Percentiles rank a stretch among this genome's conserved stretches.
phyloP scores from a whole-genome alignment of 1,140 invertebrate species.

The Drosophila varians region DNA sequence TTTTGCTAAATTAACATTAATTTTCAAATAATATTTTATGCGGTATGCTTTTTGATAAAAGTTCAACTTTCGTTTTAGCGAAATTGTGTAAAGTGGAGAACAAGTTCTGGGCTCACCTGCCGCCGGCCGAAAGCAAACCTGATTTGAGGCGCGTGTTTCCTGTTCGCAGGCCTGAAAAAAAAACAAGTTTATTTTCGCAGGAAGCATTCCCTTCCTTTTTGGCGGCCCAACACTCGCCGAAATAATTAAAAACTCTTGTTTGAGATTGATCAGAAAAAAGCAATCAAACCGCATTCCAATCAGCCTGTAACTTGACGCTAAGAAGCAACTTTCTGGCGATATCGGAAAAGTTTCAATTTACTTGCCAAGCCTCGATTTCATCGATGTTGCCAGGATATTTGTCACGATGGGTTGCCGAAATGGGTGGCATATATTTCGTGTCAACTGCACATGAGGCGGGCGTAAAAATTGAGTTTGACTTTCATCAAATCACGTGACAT shows the following conservation, averaged over 20 bases:
- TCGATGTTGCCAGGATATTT: conserved; percentile 62
- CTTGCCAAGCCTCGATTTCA: conserved; percentile 60
- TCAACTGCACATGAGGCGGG: conserved; percentile 54
- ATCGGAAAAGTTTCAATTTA: conserved; percentile 39
- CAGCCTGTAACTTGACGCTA: conserved; percentile 29
- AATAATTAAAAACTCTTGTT: conserved; percentile 72
- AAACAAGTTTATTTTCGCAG: conserved; percentile 65
- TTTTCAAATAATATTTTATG: conserved; percentile 25
- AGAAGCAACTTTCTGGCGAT: conserved; percentile 28
- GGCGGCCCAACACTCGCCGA: conserved; percentile 6
- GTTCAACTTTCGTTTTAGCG: conserved; percentile 51
- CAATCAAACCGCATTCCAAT: conserved; percentile 57
- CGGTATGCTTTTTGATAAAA: conserved; percentile 11
- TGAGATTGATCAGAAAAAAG: conserved; percentile 35
- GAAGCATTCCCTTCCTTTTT: conserved; percentile 49
- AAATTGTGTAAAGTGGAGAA: conserved; percentile 47
- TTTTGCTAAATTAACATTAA: conserved; percentile 47
- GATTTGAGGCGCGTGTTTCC: too few species aligned
- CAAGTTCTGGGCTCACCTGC: conserved; percentile 57
- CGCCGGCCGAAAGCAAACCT: conserved; percentile 48
- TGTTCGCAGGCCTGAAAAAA: conserved; percentile 59
- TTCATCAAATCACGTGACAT: conserved; percentile 69
- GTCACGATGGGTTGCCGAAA: too few species aligned
- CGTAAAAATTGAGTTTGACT: conserved; percentile 60
- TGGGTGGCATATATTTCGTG: conserved; percentile 33